These are phyloP conservation scores for Siderastrea radians DNA, from an alignment of 92 coral and sea anemone genomes.

Conservation along the genomic window DNA sequence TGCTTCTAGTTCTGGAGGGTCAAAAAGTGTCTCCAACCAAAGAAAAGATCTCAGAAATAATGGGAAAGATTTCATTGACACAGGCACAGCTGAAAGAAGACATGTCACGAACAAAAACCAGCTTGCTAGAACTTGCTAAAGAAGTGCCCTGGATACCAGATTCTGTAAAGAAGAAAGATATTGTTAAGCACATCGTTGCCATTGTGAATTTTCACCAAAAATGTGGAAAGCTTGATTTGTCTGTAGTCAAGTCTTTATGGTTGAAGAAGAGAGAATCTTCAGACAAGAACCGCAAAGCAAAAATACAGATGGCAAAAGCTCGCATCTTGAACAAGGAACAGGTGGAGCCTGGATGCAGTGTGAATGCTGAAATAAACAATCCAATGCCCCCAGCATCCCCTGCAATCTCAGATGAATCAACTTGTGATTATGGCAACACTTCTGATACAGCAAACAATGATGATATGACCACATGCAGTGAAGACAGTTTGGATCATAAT, in stretches of 20 bases:
- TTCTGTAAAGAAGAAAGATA: slow-evolving; percentile 27
- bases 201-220: slow-evolving; percentile 65
- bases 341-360: background rate
- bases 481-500: slow-evolving; percentile 21
- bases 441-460: background rate
- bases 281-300: slow-evolving; percentile 32
- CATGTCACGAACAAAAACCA: background rate
- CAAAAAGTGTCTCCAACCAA: slow-evolving; percentile 7
- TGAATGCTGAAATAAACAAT: background rate
- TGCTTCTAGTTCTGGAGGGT: slow-evolving; percentile 47
- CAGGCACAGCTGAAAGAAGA: background rate
- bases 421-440: background rate
- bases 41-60: slow-evolving; percentile 38
- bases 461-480: background rate
- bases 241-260: slow-evolving; percentile 53
- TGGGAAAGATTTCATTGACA: slow-evolving; percentile 21
- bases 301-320: slow-evolving; percentile 64
- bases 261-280: slow-evolving; percentile 51
- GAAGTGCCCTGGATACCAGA: slow-evolving; percentile 81
- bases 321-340: slow-evolving; percentile 41
- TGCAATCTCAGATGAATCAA: background rate
- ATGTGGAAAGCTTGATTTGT: slow-evolving; percentile 39
- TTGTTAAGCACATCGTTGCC: slow-evolving; percentile 55
- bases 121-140: slow-evolving; percentile 66
- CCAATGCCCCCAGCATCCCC: no score